Percentiles rank a stretch among this genome's conserved stretches.
Evolutionary conservation across 2,888 invertebrate genomes (phyloP).

Genomic region (Anthrax anthrax): DNA sequence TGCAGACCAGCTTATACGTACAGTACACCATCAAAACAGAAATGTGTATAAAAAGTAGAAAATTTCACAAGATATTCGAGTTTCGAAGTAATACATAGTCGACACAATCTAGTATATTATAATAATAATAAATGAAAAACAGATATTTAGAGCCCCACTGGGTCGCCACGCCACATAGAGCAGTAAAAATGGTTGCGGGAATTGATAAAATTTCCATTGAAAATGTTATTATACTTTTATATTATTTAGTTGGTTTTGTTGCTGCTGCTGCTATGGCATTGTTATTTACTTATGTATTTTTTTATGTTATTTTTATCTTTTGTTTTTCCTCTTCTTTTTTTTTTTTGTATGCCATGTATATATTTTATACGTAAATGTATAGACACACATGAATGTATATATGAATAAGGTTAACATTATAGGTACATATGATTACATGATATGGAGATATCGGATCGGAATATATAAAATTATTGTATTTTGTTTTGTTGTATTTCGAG

Average conservation of each 20-base stretch:
- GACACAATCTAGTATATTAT: too few relatives aligned
- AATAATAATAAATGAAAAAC: not conserved
- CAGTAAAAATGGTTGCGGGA: constrained; percentile 5
- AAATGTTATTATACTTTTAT: not conserved
- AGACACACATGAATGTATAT: too few relatives aligned
- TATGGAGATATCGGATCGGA: too few relatives aligned
- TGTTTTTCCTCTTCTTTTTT: not conserved
- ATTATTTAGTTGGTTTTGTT: not conserved
- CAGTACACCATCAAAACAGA: too few relatives aligned
- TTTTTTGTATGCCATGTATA: not conserved
- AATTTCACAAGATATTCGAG: too few relatives aligned
- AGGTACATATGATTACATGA: too few relatives aligned
- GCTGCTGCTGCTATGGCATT: not conserved
- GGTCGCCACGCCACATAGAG: constrained; percentile 4
- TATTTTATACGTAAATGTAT: too few relatives aligned
- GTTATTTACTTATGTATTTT: not conserved
- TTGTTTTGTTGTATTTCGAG: not conserved
- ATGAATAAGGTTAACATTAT: too few relatives aligned
- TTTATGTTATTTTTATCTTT: not conserved
- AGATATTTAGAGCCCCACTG: not conserved
- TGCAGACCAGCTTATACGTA: too few relatives aligned
- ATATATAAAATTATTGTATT: too few relatives aligned
- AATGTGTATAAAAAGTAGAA: too few relatives aligned
- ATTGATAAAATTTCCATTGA: constrained; percentile 2
- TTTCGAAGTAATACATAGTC: too few relatives aligned